These are phyloP conservation scores for Drosophila gaucha DNA, from an alignment of 2,888 invertebrate species.

Conservation along the genomic window DNA sequence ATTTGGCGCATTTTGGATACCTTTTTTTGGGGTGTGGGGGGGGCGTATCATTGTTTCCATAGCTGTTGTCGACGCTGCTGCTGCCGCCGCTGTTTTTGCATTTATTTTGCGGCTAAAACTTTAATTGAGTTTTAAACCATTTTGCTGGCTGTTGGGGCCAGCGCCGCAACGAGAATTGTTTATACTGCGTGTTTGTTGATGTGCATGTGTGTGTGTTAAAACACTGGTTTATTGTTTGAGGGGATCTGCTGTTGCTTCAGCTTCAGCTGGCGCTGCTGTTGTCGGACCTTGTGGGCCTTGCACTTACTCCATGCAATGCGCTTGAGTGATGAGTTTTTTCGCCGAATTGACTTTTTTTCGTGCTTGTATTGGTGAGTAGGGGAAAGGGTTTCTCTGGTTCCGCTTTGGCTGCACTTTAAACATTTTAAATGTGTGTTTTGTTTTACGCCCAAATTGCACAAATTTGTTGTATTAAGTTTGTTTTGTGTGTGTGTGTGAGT, in stretches of 20 bases:
- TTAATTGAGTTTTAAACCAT: constrained; percentile 81
- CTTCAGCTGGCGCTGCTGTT: constrained; percentile 10
- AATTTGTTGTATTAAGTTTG: constrained; percentile 40
- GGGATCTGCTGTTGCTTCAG: constrained; percentile 41
- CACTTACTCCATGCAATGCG: constrained; percentile 36
- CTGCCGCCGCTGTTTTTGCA: constrained; percentile 62
- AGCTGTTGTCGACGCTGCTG: constrained; percentile 52
- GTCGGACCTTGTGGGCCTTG: constrained; percentile 20
- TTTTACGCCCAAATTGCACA: constrained; percentile 52
- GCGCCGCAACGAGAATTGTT: constrained; percentile 47
- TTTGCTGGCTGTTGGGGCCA: constrained; percentile 54
- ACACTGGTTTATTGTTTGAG: constrained; percentile 40
- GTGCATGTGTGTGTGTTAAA: constrained; percentile 24
- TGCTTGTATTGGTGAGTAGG: constrained; percentile 5
- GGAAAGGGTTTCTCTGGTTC: constrained; percentile 6
- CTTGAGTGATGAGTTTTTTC: constrained; percentile 74
- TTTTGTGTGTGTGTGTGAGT: background rate
- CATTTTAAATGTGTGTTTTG: constrained; percentile 45
- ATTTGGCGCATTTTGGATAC: constrained; percentile 2
- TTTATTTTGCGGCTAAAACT: constrained; percentile 81
- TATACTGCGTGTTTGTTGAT: constrained; percentile 26
- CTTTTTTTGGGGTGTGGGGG: constrained; percentile 12
- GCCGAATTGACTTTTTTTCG: constrained; percentile 41
- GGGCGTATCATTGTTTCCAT: constrained; percentile 47
- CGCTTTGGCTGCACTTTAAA: constrained; percentile 48